Base-by-base conservation (phyloP, 2,113 vertebrate genomes). In the Urocolius indicus region DNA sequence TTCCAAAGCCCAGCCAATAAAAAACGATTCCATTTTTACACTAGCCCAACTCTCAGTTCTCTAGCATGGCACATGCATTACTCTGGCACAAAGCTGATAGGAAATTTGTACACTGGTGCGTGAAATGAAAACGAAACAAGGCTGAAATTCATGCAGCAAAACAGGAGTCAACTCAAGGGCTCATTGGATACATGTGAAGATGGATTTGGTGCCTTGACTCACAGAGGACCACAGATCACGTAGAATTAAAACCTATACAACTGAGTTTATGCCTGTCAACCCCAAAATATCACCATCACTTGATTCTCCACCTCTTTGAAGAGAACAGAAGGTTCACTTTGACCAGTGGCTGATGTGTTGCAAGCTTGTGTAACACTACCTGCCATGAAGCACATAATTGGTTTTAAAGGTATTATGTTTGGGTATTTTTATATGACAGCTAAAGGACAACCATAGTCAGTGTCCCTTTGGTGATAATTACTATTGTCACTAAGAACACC, bases 71-170 rank as follows among this genome's bases (percentile, higher is more conserved):
- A 76, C 54, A 83, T 30, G 8, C 67, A 11, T 51, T 73, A 13
- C 78, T 84, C 66, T 68, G 20, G 73, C 61, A 87, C 82, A 81
- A 34, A 58, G 73, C 52, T 81, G 73, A 96, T 91, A 85, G 51
- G 84, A 69, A 96, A 94, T 93, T 91, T 94, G 94, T 94, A 95
- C 84, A 91, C 10, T 2, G 0, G 58, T 69, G 87, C 84, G 22
- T 91, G 89, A 95, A 96, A 94, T 91, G 89, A 73, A 89, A 94
- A 82, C 23, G 66, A 49, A 87, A 92, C 69, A 79, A 83, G 87
- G 59, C 54, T 91, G 84, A 95, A 92, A 94, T 61, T 49, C 87
- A 91, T 61, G 73, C 81, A 69, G 62, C 46, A 66, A 58, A 94
- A 19, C 49, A 43, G 69, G 26, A 95, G 58, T 20, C 77, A 58